A percentile compares a stretch with the other conserved stretches of the same genome.
These are phyloP conservation scores for Ophioninae sp. DNA, from an alignment of 2,888 invertebrate species.

Conservation along the genomic window DNA sequence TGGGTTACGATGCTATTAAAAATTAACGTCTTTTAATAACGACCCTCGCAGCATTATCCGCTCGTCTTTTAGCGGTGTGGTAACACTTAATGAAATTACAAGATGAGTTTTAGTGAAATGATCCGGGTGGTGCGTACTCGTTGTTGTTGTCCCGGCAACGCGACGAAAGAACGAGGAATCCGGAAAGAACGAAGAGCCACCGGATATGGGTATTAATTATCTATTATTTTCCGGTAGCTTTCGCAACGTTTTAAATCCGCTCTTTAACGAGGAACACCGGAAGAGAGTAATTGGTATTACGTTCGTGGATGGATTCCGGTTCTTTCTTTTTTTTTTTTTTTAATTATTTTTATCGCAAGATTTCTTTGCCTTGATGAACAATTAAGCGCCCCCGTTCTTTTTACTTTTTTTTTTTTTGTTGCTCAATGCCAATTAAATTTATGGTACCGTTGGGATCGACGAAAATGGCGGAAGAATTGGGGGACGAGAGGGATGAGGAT, in stretches of 20 bases:
- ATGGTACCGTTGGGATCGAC: not conserved
- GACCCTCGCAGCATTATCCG: slow-evolving; percentile 62
- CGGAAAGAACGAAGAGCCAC: slow-evolving; percentile 25
- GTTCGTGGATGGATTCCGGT: slow-evolving; percentile 7
- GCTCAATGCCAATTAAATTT: not conserved
- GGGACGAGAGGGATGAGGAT: not conserved
- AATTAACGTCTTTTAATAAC: slow-evolving; percentile 69
- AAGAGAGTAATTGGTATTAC: slow-evolving; percentile 5
- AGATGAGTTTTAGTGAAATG: slow-evolving; percentile 66
- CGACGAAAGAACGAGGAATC: not conserved
- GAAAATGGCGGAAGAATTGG: not conserved
- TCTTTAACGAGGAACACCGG: not conserved
- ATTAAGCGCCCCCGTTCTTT: not conserved
- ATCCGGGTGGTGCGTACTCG: slow-evolving; percentile 47
- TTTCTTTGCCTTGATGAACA: slow-evolving; percentile 12
- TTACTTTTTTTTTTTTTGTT: not conserved
- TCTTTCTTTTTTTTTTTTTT: no score
- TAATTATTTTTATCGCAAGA: slow-evolving; percentile 4
- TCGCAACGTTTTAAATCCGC: slow-evolving; percentile 11
- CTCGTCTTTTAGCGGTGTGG: slow-evolving; percentile 60
- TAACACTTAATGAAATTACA: slow-evolving; percentile 65
- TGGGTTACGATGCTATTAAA: slow-evolving; percentile 69
- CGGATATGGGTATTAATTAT: slow-evolving; percentile 60
- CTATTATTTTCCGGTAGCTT: slow-evolving; percentile 60
- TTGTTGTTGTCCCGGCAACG: slow-evolving; percentile 37